Evolutionary conservation across 2,888 invertebrate genomes (phyloP), one percentile per base, ranked within the genome.

Genomic region (Cosmopolites sordidus): DNA sequence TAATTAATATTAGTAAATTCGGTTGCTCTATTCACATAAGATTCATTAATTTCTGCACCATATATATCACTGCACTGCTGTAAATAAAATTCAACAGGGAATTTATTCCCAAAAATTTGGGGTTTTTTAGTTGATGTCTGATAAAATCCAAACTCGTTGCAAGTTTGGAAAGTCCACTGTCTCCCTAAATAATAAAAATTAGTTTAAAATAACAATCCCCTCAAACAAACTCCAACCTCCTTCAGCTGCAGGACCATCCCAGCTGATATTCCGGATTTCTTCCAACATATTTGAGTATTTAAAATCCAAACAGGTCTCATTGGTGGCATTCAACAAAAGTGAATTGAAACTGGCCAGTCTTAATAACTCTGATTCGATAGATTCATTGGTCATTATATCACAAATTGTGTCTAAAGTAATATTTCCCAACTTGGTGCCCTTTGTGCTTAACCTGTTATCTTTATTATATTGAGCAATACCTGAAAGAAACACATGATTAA

Each of bases 91-190:
- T 86, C 81, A 0, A 88, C 72, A 0, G 86, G 82, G 62, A 94
- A 92, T 18, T 79, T 75, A 65, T 86, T 77, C 0, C 92, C 89
- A 69, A 95, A 95, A 39, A 72, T 62, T 73, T 80, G 76, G 1
- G 77, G 75, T 52, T 78, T 76, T 2, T 78, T 80, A 0, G 85
- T 83, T 0, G 94, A 92, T 0, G 92, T 90, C 76, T 97, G 96
- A 73, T 86, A 97, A 73, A 90, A 97, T 16, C 95, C 96, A 70
- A 96, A 97, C 72, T 97, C 97, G 1, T 89, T 92, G 70, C 97
- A 97, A 0, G 95, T 95, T 75, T 96, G 96, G 71, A 92, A 96
- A 53, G 82, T 86, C 96, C 96, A 96, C 66, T 91, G 90, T 0
- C 95, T 86, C 59, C 78, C 54, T 54, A 22, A 27, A 52, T 12